Evolutionary conservation across 23 tunicate species (phyloP).

Genomic region (Styela plicata): DNA sequence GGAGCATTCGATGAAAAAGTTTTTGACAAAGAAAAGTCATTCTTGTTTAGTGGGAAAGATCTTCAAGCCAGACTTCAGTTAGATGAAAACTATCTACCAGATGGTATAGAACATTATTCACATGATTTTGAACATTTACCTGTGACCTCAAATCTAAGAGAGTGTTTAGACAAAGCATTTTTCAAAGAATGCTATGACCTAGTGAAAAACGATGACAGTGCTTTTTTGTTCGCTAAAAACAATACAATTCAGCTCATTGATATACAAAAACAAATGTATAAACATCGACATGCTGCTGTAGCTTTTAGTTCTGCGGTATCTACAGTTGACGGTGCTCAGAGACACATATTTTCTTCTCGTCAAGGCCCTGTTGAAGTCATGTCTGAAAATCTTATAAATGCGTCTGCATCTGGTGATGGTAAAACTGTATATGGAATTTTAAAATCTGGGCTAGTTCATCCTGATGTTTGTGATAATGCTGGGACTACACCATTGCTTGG

Average conservation of each 20-base stretch:
- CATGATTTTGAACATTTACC: constrained; percentile 88
- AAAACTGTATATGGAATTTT: constrained; percentile 60
- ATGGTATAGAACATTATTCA: constrained; percentile 75
- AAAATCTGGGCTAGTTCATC: constrained; percentile 69
- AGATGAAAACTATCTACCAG: constrained; percentile 71
- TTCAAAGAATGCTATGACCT: constrained; percentile 36
- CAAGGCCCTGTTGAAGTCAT: constrained; percentile 50
- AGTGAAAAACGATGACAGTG: constrained; percentile 18
- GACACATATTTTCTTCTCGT: constrained; percentile 27
- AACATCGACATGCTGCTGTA: constrained; percentile 32
- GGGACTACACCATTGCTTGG: constrained; percentile 61
- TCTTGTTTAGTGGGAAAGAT: constrained; percentile 39
- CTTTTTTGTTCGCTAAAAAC: constrained; percentile 44
- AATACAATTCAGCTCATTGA: constrained; percentile 70
- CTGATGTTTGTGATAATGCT: constrained; percentile 58
- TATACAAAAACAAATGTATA: constrained; percentile 70
- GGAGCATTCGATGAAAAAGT: not conserved
- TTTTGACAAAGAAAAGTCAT: constrained; percentile 20
- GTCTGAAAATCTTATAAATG: constrained; percentile 47
- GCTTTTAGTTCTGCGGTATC: constrained; percentile 24
- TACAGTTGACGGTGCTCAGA: constrained; percentile 4
- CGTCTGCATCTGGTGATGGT: constrained; percentile 48
- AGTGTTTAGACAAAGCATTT: constrained; percentile 55
- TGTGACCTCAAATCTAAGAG: constrained; percentile 41
- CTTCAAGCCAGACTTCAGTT: constrained; percentile 35